These are phyloP conservation scores for Athalia rosae DNA, from an alignment of 2,888 invertebrate species.

Conservation along the genomic window DNA sequence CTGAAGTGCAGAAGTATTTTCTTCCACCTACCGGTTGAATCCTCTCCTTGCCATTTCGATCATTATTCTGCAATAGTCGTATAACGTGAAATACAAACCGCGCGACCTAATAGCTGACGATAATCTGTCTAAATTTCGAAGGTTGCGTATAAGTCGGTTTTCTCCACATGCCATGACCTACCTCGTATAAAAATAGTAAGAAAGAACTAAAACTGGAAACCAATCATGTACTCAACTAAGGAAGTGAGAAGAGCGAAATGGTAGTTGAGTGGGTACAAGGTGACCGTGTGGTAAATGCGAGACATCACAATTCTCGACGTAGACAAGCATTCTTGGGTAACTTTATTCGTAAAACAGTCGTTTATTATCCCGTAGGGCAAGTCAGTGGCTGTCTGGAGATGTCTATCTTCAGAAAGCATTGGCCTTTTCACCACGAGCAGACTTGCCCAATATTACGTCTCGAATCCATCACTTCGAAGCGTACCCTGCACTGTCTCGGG, in stretches of 20 bases:
- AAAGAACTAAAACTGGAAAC: too few relatives aligned
- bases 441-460: conserved; percentile 41
- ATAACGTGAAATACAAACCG: neutral
- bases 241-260: conserved; percentile 3
- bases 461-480: conserved; percentile 40
- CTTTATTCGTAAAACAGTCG: conserved; percentile 45
- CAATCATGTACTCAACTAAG: neutral
- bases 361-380: conserved; percentile 40
- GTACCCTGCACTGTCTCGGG: conserved; percentile 28
- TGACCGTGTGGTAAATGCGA: conserved; percentile 24
- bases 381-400: conserved; percentile 46
- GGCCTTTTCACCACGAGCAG: conserved; percentile 29
- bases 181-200: too few relatives aligned
- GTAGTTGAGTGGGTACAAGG: neutral
- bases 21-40: neutral
- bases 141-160: too few relatives aligned
- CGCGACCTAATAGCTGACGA: neutral
- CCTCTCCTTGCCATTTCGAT: neutral
- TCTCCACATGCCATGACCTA: too few relatives aligned
- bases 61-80: conserved; percentile 17
- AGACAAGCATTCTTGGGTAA: conserved; percentile 36
- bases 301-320: conserved; percentile 35
- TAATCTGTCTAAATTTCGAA: neutral
- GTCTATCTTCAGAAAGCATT: conserved; percentile 43
- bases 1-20: conserved; percentile 22